Conservation (phyloP, 2,888 invertebrate genomes). For the Drosophila lacicola region DNA sequence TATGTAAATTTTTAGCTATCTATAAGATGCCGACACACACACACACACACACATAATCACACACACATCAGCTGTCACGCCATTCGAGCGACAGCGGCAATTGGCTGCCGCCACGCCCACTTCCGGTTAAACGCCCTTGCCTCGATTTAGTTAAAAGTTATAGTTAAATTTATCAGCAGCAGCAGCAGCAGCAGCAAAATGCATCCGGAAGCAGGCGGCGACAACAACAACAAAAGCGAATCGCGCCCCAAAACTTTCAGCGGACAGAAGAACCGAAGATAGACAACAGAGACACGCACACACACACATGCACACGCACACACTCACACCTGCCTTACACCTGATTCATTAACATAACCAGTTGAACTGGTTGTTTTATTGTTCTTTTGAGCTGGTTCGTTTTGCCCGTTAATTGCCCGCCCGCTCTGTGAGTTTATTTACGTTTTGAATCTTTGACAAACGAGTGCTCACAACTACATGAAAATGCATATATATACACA, state of each 20-base stretch:
- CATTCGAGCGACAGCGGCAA: conserved; percentile 9
- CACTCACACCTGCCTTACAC: conserved; percentile 36
- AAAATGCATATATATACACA: neutral
- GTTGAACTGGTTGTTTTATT: conserved; percentile 60
- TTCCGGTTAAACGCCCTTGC: conserved; percentile 36
- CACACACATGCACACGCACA: conserved; percentile 6
- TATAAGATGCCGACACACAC: conserved; percentile 43
- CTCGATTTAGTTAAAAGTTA: conserved; percentile 8
- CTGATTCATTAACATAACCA: conserved; percentile 78
- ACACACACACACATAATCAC: conserved; percentile 13
- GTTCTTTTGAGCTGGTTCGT: conserved; percentile 34
- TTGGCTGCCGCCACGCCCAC: conserved; percentile 36
- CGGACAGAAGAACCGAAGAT: conserved; percentile 3
- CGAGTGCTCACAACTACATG: neutral
- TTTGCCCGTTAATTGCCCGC: conserved; percentile 45
- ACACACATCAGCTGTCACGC: conserved; percentile 37
- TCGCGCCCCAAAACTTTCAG: conserved; percentile 2
- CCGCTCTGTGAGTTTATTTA: conserved; percentile 31
- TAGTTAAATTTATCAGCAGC: conserved; percentile 8
- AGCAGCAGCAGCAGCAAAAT: neutral
- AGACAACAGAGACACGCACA: conserved; percentile 2
- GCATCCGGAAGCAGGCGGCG: conserved; percentile 32
- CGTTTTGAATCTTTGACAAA: conserved; percentile 36
- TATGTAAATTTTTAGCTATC: neutral
- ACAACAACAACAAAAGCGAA: conserved; percentile 2